These are phyloP conservation scores for Alectura lathami DNA, from an alignment of 2,113 vertebrate species.

Conservation along the genomic window DNA sequence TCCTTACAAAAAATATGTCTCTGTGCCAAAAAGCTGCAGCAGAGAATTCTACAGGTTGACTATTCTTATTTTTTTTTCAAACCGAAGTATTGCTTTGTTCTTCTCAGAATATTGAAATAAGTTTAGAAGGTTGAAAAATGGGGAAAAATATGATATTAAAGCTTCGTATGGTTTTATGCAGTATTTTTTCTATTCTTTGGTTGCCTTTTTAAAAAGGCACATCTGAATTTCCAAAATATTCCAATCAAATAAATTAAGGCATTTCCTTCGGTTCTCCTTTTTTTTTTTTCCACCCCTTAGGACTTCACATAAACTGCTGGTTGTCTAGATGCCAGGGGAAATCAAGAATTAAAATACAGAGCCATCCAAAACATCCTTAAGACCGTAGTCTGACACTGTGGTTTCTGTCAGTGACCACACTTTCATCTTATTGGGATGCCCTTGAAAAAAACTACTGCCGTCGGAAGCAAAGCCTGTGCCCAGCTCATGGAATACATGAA, in stretches of 20 bases:
- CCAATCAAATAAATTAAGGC: not conserved
- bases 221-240: conserved; percentile 23
- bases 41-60: not conserved
- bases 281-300: not conserved
- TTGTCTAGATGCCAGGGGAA: conserved; percentile 58
- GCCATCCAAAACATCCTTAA: conserved; percentile 66
- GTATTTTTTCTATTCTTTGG: not conserved
- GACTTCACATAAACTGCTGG: conserved; percentile 50
- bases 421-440: conserved; percentile 69
- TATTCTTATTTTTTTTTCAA: not conserved
- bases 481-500: conserved; percentile 67
- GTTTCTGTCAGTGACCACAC: conserved; percentile 56
- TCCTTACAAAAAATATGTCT: not conserved
- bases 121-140: not conserved
- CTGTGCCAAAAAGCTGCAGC: not conserved
- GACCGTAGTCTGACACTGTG: conserved; percentile 37
- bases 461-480: conserved; percentile 53
- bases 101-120: not conserved
- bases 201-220: not conserved
- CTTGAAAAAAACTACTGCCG: conserved; percentile 45
- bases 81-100: not conserved
- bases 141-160: not conserved
- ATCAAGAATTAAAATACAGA: conserved; percentile 68
- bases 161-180: not conserved
- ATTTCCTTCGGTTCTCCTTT: conserved; percentile 32